Evolutionary conservation across 2,888 invertebrate species (phyloP).

Genomic region (Calameuta idolon): DNA sequence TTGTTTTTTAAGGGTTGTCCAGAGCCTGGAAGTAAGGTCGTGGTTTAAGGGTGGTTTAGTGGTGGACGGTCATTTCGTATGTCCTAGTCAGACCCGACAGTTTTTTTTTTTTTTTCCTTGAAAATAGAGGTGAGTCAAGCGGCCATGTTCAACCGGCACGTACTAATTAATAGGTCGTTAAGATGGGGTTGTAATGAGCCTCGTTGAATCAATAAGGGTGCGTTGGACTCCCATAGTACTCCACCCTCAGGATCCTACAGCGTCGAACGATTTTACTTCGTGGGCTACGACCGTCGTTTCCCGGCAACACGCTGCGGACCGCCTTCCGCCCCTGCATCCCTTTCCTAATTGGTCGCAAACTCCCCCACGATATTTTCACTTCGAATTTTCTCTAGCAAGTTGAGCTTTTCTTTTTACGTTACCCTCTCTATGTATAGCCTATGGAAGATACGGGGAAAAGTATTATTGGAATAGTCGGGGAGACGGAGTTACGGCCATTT

Average conservation of each 20-base stretch:
- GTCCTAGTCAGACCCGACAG: too few species aligned
- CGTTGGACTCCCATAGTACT: conserved; percentile 31
- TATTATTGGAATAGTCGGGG: too few species aligned
- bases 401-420: conserved; percentile 28
- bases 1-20: too few species aligned
- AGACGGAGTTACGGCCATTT: too few species aligned
- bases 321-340: conserved; percentile 46
- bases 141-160: conserved; percentile 31
- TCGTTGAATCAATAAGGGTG: conserved; percentile 55
- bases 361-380: conserved; percentile 29
- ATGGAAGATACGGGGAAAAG: too few species aligned
- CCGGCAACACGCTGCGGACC: conserved; percentile 56
- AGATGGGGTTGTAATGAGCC: conserved; percentile 45
- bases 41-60: too few species aligned
- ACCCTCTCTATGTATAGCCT: conserved; percentile 30
- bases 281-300: conserved; percentile 51
- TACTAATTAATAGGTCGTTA: conserved; percentile 51
- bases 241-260: conserved; percentile 25
- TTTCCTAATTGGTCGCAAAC: conserved; percentile 50
- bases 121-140: conserved; percentile 21
- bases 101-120: background rate
- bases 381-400: conserved; percentile 18
- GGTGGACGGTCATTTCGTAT: too few species aligned
- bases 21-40: too few species aligned
- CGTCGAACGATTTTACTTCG: conserved; percentile 39